phyloP scores from a whole-genome alignment of 1,140 invertebrate species.

The Macrobrachium nipponense region DNA sequence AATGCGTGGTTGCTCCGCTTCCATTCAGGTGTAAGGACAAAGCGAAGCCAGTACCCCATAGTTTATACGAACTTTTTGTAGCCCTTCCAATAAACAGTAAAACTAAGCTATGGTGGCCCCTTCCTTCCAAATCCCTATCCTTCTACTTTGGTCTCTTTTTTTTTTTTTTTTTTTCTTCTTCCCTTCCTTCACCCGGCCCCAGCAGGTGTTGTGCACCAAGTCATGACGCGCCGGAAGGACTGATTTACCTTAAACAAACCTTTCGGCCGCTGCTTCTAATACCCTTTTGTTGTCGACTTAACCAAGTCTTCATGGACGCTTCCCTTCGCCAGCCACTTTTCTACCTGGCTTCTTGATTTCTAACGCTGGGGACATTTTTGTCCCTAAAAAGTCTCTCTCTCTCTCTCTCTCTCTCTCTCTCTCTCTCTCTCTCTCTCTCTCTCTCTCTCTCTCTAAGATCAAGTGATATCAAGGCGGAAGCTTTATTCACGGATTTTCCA shows the following conservation, averaged over 20 bases:
- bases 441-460: not conserved
- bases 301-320: too few species aligned
- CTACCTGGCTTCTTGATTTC: not conserved
- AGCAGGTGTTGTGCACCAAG: too few species aligned
- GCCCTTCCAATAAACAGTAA: too few species aligned
- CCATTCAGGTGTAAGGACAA: too few species aligned
- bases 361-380: not conserved
- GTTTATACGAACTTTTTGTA: too few species aligned
- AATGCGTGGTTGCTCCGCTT: too few species aligned
- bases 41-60: too few species aligned
- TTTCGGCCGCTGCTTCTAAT: not conserved
- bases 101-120: too few species aligned
- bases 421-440: conserved; percentile 24
- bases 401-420: conserved; percentile 16
- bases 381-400: not conserved
- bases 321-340: not conserved
- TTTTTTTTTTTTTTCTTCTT: not conserved
- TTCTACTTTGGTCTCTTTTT: not conserved
- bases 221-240: too few species aligned
- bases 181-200: not conserved
- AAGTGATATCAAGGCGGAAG: not conserved
- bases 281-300: not conserved
- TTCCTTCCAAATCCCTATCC: not conserved
- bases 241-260: not conserved
- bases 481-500: too few species aligned